A percentile compares a stretch with the other conserved stretches of the same genome.
Conservation (phyloP, 2,797 vertebrate genomes). For the Mus caroli region DNA sequence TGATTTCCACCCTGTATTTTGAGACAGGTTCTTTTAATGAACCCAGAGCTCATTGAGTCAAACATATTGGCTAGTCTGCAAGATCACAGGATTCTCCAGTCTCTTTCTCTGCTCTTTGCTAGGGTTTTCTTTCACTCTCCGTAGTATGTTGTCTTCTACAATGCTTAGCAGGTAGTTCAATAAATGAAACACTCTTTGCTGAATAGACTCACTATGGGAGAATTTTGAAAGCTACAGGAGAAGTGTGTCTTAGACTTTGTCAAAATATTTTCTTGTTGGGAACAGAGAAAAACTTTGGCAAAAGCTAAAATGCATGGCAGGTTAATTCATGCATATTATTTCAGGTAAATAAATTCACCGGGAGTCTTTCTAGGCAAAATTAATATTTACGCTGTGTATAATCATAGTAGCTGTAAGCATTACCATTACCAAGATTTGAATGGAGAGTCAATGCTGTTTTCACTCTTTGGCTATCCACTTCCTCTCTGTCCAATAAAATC, state of each 20-base stretch:
- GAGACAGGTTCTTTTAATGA: neutral
- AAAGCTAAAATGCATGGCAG: neutral
- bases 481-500: neutral
- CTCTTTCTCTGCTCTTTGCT: neutral
- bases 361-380: constrained; percentile 41
- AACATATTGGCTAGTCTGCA: neutral
- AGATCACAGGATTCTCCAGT: neutral
- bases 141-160: neutral
- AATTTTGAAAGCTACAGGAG: constrained; percentile 35
- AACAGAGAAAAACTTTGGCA: neutral
- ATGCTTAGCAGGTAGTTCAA: neutral
- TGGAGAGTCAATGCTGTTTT: neutral
- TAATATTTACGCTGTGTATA: constrained; percentile 5
- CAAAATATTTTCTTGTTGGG: constrained; percentile 67
- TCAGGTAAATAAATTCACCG: constrained; percentile 49
- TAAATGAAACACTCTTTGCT: neutral
- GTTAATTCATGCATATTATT: constrained; percentile 37
- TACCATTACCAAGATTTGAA: neutral
- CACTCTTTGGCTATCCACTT: neutral
- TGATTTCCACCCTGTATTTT: neutral
- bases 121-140: neutral
- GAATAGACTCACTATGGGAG: neutral
- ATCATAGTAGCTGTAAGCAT: neutral
- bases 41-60: neutral
- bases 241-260: constrained; percentile 27